Evolutionary conservation across 2,113 vertebrate genomes (phyloP).

Genomic region (Poicephalus gulielmi): DNA sequence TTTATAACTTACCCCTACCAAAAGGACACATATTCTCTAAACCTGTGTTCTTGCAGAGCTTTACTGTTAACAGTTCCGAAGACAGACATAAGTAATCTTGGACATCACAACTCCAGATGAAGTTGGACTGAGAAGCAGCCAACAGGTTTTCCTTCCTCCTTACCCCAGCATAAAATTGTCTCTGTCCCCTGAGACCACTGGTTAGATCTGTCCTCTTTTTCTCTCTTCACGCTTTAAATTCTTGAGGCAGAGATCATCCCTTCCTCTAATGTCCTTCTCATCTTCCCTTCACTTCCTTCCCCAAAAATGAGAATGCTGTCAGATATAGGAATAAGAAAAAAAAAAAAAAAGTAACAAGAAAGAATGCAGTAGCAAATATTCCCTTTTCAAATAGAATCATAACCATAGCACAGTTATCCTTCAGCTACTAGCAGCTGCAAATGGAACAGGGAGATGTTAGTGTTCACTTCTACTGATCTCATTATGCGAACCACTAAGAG

Average conservation of each 20-base stretch:
- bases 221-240: constrained; percentile 10
- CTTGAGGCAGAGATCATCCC: background rate
- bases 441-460: constrained; percentile 61
- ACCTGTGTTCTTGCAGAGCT: background rate
- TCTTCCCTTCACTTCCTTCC: background rate
- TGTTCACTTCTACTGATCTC: constrained; percentile 70
- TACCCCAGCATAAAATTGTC: background rate
- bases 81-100: background rate
- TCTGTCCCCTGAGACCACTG: background rate
- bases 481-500: constrained; percentile 71
- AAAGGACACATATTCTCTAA: background rate
- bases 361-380: constrained; percentile 48
- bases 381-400: constrained; percentile 63
- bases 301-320: constrained; percentile 10
- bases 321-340: background rate
- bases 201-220: background rate
- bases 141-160: background rate
- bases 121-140: background rate
- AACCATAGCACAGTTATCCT: constrained; percentile 47
- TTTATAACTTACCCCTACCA: background rate
- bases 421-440: constrained; percentile 58
- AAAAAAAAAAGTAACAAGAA: background rate
- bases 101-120: background rate
- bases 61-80: background rate
- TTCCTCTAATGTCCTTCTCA: background rate